phyloP scores from a whole-genome alignment of 2,797 vertebrate species.

The Paguma larvata region DNA sequence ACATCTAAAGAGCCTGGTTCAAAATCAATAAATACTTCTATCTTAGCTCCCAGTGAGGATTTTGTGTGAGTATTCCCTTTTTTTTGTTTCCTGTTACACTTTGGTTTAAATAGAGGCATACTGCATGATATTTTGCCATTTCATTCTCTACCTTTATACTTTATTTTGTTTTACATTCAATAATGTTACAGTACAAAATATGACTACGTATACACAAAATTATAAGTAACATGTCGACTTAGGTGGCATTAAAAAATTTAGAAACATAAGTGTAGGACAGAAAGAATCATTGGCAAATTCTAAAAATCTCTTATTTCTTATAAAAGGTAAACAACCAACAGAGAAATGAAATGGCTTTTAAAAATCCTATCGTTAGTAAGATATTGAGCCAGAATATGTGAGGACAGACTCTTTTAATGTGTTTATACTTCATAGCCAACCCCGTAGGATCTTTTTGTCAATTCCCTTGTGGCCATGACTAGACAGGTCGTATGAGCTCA shows the following conservation, averaged over 20 bases:
- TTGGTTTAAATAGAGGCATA: not conserved
- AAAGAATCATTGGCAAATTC: not conserved
- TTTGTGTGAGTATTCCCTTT: not conserved
- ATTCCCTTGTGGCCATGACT: not conserved
- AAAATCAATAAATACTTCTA: not conserved
- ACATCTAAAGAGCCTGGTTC: not conserved
- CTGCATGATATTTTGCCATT: not conserved
- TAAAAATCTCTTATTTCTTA: not conserved
- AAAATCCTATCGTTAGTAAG: not conserved
- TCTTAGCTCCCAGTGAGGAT: not conserved
- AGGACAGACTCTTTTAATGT: not conserved
- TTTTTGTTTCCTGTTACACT: not conserved
- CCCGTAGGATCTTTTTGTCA: not conserved
- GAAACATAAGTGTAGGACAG: not conserved
- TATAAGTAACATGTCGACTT: not conserved
- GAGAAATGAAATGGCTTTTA: not conserved
- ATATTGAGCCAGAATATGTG: not conserved
- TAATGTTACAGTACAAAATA: not conserved
- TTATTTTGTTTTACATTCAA: not conserved
- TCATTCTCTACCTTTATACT: not conserved
- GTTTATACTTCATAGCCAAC: not conserved
- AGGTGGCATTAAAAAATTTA: not conserved
- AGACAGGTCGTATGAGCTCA: not conserved
- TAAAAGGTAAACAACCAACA: not conserved
- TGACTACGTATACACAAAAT: slow-evolving; percentile 8